Conservation (phyloP, 2,888 invertebrate species). For the Meganola albula region DNA sequence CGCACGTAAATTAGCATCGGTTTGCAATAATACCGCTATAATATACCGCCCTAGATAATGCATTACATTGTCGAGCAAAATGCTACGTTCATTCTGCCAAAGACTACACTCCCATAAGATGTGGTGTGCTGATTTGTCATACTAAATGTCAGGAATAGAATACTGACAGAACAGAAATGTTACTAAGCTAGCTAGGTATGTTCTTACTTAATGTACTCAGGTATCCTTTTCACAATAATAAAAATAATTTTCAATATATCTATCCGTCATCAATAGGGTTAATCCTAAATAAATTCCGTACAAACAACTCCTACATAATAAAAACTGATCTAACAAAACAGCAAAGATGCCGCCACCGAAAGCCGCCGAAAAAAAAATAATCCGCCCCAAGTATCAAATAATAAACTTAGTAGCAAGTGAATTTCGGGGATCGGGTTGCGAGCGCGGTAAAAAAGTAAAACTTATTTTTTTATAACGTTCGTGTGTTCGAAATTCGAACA, state of each 20-base stretch:
- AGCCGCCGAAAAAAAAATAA: constrained; percentile 55
- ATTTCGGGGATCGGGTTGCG: constrained; percentile 73
- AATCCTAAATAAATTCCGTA: constrained; percentile 39
- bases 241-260: background rate
- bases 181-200: no score
- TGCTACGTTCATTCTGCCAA: no score
- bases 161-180: no score
- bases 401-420: constrained; percentile 78
- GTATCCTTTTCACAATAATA: no score
- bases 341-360: constrained; percentile 63
- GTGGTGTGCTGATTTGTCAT: no score
- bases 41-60: no score
- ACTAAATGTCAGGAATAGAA: no score
- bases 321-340: constrained; percentile 50
- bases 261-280: background rate
- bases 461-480: constrained; percentile 42
- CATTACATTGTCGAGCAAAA: no score
- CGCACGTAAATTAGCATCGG: no score
- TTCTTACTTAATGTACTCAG: no score
- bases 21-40: no score
- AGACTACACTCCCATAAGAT: no score
- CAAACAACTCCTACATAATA: constrained; percentile 54
- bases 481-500: constrained; percentile 66
- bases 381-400: constrained; percentile 71
- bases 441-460: constrained; percentile 49